Evolutionary conservation across 2,113 vertebrate species (phyloP).

Genomic region (Bungarus multicinctus): DNA sequence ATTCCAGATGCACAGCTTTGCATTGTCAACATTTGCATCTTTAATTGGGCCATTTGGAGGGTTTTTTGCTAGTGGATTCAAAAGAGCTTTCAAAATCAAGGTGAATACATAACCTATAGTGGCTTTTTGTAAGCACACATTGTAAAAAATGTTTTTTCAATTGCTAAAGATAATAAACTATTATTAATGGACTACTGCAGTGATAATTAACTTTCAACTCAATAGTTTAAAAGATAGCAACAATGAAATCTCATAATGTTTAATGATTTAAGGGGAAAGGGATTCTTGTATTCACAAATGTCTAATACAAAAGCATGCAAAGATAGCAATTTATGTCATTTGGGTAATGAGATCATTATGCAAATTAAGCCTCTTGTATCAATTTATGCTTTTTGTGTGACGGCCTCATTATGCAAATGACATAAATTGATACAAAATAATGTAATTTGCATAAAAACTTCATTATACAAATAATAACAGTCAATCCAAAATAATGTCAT

Average conservation of each 20-base stretch:
- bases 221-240: neutral
- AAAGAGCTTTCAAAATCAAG: conserved; percentile 99
- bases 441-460: neutral
- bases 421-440: neutral
- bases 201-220: neutral
- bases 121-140: too few species aligned
- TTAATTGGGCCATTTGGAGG: conserved; percentile 96
- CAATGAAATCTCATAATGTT: neutral
- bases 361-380: neutral
- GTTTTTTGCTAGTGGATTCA: conserved; percentile 99
- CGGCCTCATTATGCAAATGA: neutral
- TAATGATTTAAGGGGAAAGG: neutral
- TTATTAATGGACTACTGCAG: neutral
- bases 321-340: neutral
- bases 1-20: conserved; percentile 94
- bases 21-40: conserved; percentile 89
- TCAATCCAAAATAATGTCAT: neutral
- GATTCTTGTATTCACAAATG: neutral
- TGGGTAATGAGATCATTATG: neutral
- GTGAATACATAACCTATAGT: conserved; percentile 57
- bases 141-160: neutral
- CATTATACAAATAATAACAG: neutral
- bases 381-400: neutral
- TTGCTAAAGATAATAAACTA: neutral
- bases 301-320: neutral